phyloP scores from a whole-genome alignment of 2,888 invertebrate species.

The Parnassius smintheus region DNA sequence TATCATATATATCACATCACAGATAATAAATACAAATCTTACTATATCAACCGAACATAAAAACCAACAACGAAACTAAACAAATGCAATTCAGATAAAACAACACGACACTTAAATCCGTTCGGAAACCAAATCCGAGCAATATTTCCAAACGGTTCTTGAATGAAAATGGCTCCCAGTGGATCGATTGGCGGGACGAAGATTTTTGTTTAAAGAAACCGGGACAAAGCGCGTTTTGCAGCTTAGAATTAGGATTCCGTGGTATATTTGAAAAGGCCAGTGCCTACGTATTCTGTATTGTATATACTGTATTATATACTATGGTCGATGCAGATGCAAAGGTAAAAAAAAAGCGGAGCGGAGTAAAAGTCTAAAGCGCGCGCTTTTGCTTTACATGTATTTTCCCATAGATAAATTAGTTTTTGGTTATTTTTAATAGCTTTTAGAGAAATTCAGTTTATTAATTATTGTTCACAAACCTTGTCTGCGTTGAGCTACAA shows the following conservation, averaged over 20 bases:
- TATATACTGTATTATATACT: too few species aligned
- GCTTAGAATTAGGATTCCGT: constrained; percentile 10
- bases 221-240: constrained; percentile 15
- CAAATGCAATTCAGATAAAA: constrained; percentile 34
- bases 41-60: constrained; percentile 14
- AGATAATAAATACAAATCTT: constrained; percentile 7
- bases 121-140: constrained; percentile 48
- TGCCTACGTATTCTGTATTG: too few species aligned
- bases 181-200: constrained; percentile 53
- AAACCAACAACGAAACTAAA: constrained; percentile 35
- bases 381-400: too few species aligned
- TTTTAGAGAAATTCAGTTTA: too few species aligned
- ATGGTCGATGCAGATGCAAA: too few species aligned
- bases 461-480: too few species aligned
- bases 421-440: too few species aligned
- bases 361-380: too few species aligned
- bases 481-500: too few species aligned
- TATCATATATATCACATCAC: not conserved
- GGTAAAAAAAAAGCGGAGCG: too few species aligned
- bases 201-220: constrained; percentile 48
- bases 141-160: constrained; percentile 58
- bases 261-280: too few species aligned
- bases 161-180: constrained; percentile 56
- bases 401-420: too few species aligned
- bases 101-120: constrained; percentile 35